Conservation (phyloP, 2,888 invertebrate genomes). For the Cataglyphis altisquamis region DNA sequence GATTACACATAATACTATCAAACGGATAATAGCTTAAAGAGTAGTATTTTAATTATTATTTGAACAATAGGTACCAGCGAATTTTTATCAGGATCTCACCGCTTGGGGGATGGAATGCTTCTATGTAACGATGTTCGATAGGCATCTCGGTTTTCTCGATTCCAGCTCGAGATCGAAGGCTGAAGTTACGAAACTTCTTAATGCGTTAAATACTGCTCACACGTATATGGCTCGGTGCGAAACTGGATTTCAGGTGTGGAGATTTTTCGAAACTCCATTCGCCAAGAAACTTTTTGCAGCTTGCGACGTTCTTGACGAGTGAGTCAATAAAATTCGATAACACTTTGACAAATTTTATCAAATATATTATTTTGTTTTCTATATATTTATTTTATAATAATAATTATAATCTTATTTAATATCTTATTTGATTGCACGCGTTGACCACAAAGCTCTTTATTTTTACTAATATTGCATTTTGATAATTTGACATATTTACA, state of each 20-base stretch:
- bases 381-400: slow-evolving; percentile 11
- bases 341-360: not conserved
- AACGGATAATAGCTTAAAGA: not conserved
- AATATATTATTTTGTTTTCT: not conserved
- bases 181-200: slow-evolving; percentile 88
- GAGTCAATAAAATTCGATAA: slow-evolving; percentile 57
- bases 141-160: slow-evolving; percentile 89
- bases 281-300: slow-evolving; percentile 88
- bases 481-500: not conserved
- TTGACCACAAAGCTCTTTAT: not conserved
- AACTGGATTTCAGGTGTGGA: slow-evolving; percentile 90
- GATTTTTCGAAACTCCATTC: slow-evolving; percentile 88
- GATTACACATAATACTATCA: not conserved
- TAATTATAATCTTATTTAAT: slow-evolving; percentile 5
- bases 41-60: not conserved
- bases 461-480: not conserved
- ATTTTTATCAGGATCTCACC: slow-evolving; percentile 85
- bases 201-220: slow-evolving; percentile 88
- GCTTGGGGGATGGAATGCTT: slow-evolving; percentile 88
- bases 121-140: slow-evolving; percentile 86
- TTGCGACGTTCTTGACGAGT: slow-evolving; percentile 89
- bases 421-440: not conserved
- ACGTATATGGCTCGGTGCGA: slow-evolving; percentile 89
- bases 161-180: slow-evolving; percentile 86
- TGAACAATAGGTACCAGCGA: slow-evolving; percentile 80